Base-by-base conservation (phyloP, 2,797 vertebrate species). In the Naso thynnoides region DNA sequence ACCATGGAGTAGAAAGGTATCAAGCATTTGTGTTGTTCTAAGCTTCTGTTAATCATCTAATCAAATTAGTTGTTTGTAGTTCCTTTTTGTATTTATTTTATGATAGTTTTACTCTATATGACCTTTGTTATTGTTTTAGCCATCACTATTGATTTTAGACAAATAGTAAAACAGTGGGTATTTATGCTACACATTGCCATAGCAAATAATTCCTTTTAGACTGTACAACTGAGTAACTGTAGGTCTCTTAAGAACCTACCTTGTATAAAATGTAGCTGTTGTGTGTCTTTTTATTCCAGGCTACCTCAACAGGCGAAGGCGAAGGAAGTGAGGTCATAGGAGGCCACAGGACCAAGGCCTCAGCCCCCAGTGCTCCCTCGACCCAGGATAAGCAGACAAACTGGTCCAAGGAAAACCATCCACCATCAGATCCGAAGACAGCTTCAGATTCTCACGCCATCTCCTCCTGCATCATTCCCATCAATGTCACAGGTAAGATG, bases 1-100 rank as follows among this genome's bases (percentile, higher is more conserved):
- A 93, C 97, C 96, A 80, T 98, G 97, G 98, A 98, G 94, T 94
- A 97, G 95, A 98, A 98, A 99, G 98, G 98, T 99, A 99, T 95
- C 94, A 74, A 70, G 38, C n/a, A 62, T 79, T 78, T 80, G 52
- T 66, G 58, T 73, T 27, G 1, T 70, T 70, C 72, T 55, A n/a
- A 68, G 33, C 44, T 70, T 58, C 4, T 49, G 8, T 71, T 73
- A 48, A 39, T 61, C 19, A 1, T 58, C 3, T 15, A 29, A 13
- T 72, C 18, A 39, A 7, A 41, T 73, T 54, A 33, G 15, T 56
- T 65, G 38, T 59, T 59, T 16, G 23, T 9, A 19, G 42, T 19
- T 41, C 61, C 0, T 15, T 61, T 61, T 57, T 65, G 6, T 21
- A 18, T 64, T 72, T 65, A 52, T 16, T 57, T 64, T 15, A 26